Evolutionary conservation across 2,888 invertebrate genomes (phyloP).

Genomic region (Acrocyrtus sp.): DNA sequence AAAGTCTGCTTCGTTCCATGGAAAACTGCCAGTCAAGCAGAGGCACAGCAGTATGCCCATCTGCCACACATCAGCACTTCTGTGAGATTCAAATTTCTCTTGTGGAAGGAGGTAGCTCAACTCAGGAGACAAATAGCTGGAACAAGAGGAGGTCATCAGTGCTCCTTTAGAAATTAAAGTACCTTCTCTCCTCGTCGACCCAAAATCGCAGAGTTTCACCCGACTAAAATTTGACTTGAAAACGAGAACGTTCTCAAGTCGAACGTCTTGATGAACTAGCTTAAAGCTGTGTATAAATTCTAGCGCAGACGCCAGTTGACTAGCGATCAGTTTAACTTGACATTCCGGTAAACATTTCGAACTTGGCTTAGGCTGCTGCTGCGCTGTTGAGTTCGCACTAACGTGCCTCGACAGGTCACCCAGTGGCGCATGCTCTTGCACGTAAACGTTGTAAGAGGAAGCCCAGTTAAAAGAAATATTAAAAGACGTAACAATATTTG

Average conservation of each 20-base stretch:
- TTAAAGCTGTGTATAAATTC: constrained; percentile 38
- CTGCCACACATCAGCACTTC: constrained; percentile 79
- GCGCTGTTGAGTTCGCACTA: not conserved
- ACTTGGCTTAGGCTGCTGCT: not conserved
- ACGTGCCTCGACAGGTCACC: constrained; percentile 74
- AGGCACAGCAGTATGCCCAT: constrained; percentile 78
- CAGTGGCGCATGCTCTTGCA: constrained; percentile 78
- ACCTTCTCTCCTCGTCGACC: constrained; percentile 12
- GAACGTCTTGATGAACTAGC: constrained; percentile 30
- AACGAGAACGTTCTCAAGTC: constrained; percentile 26
- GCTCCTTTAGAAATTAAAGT: constrained; percentile 16
- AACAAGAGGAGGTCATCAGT: not conserved
- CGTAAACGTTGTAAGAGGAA: constrained; percentile 70
- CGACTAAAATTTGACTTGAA: constrained; percentile 30
- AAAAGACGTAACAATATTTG: constrained; percentile 79
- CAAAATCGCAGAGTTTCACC: constrained; percentile 31
- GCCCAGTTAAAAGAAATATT: constrained; percentile 76
- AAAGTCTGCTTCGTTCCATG: constrained; percentile 78
- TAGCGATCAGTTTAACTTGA: constrained; percentile 23
- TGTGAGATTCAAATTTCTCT: constrained; percentile 17
- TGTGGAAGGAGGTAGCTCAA: constrained; percentile 17
- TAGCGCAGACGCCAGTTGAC: constrained; percentile 24
- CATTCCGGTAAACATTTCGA: constrained; percentile 11
- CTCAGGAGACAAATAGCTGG: constrained; percentile 17
- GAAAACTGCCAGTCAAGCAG: constrained; percentile 72